Conservation (phyloP, 2,113 vertebrate species). For the Prunella himalayana region DNA sequence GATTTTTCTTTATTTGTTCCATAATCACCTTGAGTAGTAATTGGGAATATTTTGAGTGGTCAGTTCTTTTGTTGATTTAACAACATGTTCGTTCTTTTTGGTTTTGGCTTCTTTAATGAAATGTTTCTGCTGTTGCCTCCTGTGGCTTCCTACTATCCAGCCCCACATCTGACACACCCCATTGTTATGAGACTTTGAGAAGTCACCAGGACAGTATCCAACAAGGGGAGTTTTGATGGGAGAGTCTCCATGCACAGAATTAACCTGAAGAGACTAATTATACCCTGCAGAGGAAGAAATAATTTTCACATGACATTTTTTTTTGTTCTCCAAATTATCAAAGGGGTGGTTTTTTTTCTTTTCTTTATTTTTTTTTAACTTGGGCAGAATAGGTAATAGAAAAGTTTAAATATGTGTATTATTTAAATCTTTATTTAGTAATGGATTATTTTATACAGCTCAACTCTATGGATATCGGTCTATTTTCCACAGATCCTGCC, state of each 20-base stretch:
- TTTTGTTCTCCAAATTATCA: neutral
- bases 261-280: neutral
- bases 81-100: rapidly evolving
- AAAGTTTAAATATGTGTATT: neutral
- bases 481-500: constrained; percentile 58
- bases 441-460: constrained; percentile 23
- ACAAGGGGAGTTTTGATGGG: neutral
- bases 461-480: neutral
- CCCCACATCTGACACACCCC: neutral
- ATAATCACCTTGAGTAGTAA: neutral
- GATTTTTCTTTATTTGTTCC: neutral
- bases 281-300: neutral
- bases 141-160: neutral
- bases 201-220: neutral
- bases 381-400: neutral
- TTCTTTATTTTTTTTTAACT: neutral
- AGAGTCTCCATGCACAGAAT: neutral
- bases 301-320: neutral
- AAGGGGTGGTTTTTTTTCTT: neutral
- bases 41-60: neutral
- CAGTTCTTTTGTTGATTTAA: neutral
- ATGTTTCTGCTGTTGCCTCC: neutral
- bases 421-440: constrained; percentile 12
- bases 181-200: neutral
- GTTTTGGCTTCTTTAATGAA: neutral